Conservation (phyloP, 2,888 invertebrate species). For the Caradrina kadenii region DNA sequence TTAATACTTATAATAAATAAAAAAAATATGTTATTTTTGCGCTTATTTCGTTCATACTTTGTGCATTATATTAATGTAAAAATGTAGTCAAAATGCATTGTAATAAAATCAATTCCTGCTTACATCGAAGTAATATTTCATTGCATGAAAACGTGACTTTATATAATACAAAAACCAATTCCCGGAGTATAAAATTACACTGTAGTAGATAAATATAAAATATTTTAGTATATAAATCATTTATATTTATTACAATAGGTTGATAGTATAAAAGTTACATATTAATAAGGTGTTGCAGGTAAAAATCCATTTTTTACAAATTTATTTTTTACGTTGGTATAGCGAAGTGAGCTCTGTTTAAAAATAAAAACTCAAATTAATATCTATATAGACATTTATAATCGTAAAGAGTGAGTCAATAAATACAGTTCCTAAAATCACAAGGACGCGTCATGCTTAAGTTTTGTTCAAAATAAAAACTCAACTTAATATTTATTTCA, state of each 20-base stretch:
- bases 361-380: conserved; percentile 2
- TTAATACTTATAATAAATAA: conserved; percentile 2
- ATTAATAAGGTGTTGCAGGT: conserved; percentile 40
- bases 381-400: conserved; percentile 17
- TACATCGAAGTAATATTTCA: conserved; percentile 25
- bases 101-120: conserved; percentile 8
- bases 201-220: conserved; percentile 58
- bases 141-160: conserved; percentile 36
- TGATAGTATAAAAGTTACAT: conserved; percentile 58
- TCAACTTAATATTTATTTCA: too few relatives aligned
- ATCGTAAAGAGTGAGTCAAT: conserved; percentile 16
- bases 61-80: conserved; percentile 33
- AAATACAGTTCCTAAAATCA: conserved; percentile 13
- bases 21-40: conserved; percentile 25
- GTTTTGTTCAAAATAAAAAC: too few relatives aligned
- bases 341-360: neutral
- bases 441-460: conserved; percentile 32
- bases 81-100: neutral
- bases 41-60: conserved; percentile 30
- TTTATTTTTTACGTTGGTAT: conserved; percentile 9
- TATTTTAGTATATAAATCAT: conserved; percentile 56
- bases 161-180: conserved; percentile 30
- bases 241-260: conserved; percentile 54
- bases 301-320: conserved; percentile 46
- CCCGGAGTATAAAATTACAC: conserved; percentile 49